These are phyloP conservation scores for Drosophila dunni DNA, from an alignment of 1,140 invertebrate genomes.

Conservation along the genomic window DNA sequence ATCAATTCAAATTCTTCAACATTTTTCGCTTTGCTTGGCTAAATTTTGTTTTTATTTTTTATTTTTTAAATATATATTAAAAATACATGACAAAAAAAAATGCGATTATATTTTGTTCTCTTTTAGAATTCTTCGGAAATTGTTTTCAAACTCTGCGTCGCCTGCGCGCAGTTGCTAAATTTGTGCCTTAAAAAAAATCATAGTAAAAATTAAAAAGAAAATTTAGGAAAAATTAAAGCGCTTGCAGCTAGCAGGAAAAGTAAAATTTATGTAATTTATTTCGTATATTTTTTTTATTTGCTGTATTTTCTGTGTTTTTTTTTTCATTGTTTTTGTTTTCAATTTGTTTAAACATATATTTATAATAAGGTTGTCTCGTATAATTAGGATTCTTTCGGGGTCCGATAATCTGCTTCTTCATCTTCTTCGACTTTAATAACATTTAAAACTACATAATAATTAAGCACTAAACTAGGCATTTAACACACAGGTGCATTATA, in stretches of 20 bases:
- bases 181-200: constrained; percentile 1
- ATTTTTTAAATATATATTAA: constrained; percentile 20
- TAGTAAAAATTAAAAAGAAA: background rate
- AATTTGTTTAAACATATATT: constrained; percentile 47
- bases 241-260: constrained; percentile 32
- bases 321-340: constrained; percentile 43
- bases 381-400: constrained; percentile 32
- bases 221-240: constrained; percentile 33
- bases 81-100: constrained; percentile 54
- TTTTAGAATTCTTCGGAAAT: background rate
- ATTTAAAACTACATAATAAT: constrained; percentile 79
- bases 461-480: constrained; percentile 76
- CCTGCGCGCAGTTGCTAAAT: constrained; percentile 50
- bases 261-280: constrained; percentile 35
- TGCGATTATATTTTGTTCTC: constrained; percentile 36
- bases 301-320: constrained; percentile 38
- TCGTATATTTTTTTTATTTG: constrained; percentile 65
- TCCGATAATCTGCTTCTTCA: constrained; percentile 3
- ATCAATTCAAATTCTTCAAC: background rate
- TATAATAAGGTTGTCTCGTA: constrained; percentile 45
- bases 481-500: constrained; percentile 60
- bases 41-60: constrained; percentile 14
- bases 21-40: constrained; percentile 44
- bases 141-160: constrained; percentile 27
- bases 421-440: constrained; percentile 47